Base-by-base conservation (phyloP, 2,888 invertebrate genomes). In the Tetropium fuscum region DNA sequence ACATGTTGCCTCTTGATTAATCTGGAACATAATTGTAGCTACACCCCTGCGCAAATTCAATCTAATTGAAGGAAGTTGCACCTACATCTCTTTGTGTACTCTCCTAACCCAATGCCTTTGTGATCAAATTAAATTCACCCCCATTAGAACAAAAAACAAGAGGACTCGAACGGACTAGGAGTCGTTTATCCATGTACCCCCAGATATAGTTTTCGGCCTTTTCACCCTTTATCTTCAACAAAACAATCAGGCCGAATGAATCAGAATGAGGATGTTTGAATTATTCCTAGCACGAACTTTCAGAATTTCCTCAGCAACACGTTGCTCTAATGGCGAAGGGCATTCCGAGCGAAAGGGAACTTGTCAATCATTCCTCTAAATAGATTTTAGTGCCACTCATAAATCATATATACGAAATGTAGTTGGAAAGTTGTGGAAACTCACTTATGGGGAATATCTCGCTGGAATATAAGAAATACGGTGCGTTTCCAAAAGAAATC, bases 231-330 rank as follows among this genome's bases (percentile, higher is more conserved):
- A 25, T 25, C 25, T 25, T 11, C 43, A 15, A 16, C 43, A 27
- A 43, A 43, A 43, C 43, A 43, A 43, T 43, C 25, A 25, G 16
- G 25, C 25, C 22, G 25, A 25, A 43, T 22, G 43, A 43, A 43
- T 43, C 43, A 13, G 22, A 22, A 25, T 43, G 15, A 43, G 43
- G 8, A 43, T 11, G 43, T 43, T 43, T 25, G 13, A 22, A 43
- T 27, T 25, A 43, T 43, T 43, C 43, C 13, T 15, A 7, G 43
- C 43, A 43, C 43, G 43, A 43, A 25, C 15, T 25, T 25, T n/a
- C 7, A 20, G 43, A 43, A 25, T 15, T 25, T 22, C n/a, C 30
- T 27, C 27, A 27, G 41, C 41, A 43, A 22, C 22, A 43, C 22
- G 41, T 43, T 34, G 34, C 34, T 15, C 10, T 13, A 11, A 22